Conservation (phyloP, 2,888 invertebrate species). For the Andrena bucephala region DNA sequence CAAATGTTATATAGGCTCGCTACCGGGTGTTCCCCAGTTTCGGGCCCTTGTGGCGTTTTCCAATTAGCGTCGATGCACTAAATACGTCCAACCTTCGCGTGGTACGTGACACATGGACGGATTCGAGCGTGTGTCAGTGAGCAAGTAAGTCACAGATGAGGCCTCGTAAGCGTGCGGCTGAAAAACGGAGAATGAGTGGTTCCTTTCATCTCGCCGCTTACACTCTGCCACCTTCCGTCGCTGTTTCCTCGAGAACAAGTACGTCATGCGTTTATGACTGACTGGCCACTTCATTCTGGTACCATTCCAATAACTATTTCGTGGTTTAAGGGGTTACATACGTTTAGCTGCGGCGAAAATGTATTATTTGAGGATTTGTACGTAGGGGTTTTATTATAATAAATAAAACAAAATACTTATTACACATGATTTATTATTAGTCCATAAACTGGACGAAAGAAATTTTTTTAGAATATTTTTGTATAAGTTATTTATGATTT, state of each 20-base stretch:
- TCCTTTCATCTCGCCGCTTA: constrained; percentile 75
- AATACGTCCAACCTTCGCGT: constrained; percentile 57
- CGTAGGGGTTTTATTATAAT: too few relatives aligned
- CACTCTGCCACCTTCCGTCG: constrained; percentile 34
- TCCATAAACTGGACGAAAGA: too few relatives aligned
- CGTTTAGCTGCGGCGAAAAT: too few relatives aligned
- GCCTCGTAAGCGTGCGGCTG: constrained; percentile 62
- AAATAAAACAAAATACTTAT: too few relatives aligned
- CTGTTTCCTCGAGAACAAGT: constrained; percentile 13
- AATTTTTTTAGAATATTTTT: too few relatives aligned
- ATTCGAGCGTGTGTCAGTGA: background rate
- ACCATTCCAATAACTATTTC: constrained; percentile 13
- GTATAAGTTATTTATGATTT: too few relatives aligned
- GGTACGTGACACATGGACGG: constrained; percentile 22
- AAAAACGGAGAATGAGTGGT: constrained; percentile 49
- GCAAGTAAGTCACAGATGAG: constrained; percentile 42
- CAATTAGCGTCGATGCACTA: constrained; percentile 73
- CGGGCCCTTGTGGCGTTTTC: constrained; percentile 53
- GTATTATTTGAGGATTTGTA: too few relatives aligned
- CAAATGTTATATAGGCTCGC: constrained; percentile 30
- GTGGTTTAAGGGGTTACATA: background rate
- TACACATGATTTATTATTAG: too few relatives aligned
- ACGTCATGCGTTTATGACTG: constrained; percentile 19
- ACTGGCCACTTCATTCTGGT: background rate
- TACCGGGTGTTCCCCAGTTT: constrained; percentile 68